These are phyloP conservation scores for Drosophila littoralis DNA, from an alignment of 1,140 invertebrate species.

Conservation along the genomic window DNA sequence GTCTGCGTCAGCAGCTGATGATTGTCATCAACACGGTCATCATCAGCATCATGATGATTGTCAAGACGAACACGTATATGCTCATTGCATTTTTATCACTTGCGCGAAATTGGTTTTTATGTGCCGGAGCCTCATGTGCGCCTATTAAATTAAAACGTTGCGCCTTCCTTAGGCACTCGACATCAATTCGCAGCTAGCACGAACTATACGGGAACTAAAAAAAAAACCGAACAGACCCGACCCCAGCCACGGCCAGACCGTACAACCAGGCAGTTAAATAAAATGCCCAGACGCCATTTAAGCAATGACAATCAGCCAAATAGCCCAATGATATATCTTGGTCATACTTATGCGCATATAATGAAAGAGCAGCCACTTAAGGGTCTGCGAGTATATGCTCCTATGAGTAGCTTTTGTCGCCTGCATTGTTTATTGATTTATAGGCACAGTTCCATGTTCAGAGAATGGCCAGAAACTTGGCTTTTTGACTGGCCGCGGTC, in stretches of 20 bases:
- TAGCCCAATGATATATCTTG: slow-evolving; percentile 55
- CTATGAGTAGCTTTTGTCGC: slow-evolving; percentile 24
- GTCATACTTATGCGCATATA: slow-evolving; percentile 34
- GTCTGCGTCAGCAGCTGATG: slow-evolving; percentile 65
- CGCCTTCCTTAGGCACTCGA: slow-evolving; percentile 52
- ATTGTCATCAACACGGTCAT: slow-evolving; percentile 47
- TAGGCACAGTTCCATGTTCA: slow-evolving; percentile 37
- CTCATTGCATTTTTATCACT: slow-evolving; percentile 83
- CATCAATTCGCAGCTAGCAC: slow-evolving; percentile 55
- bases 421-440: slow-evolving; percentile 78
- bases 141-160: slow-evolving; percentile 78
- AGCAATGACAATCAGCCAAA: slow-evolving; percentile 76
- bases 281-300: slow-evolving; percentile 71
- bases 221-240: neutral
- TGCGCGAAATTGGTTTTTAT: slow-evolving; percentile 83
- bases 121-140: slow-evolving; percentile 74
- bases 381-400: neutral
- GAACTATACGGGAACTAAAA: slow-evolving; percentile 16
- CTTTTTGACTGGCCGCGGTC: slow-evolving; percentile 7
- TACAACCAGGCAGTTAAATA: slow-evolving; percentile 58
- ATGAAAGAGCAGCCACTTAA: slow-evolving; percentile 41
- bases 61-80: slow-evolving; percentile 53
- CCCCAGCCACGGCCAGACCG: neutral
- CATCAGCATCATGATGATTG: slow-evolving; percentile 43
- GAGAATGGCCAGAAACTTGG: slow-evolving; percentile 10